Conservation (phyloP, 2,888 invertebrate species). For the Yponomeuta sedellus region DNA sequence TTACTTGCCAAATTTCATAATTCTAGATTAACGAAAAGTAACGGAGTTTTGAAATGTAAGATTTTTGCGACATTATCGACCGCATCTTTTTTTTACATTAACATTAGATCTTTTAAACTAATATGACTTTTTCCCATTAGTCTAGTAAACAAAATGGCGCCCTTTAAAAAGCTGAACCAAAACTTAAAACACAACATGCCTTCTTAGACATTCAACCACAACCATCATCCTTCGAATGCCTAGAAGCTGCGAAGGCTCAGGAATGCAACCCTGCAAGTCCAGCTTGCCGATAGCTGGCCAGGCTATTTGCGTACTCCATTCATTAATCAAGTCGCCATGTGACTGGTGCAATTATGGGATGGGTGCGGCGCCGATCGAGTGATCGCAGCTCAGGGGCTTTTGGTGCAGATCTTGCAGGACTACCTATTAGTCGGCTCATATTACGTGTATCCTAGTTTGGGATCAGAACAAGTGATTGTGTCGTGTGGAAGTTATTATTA, state of each 20-base stretch:
- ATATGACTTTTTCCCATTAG: no score
- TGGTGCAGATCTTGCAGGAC: neutral
- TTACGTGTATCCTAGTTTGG: no score
- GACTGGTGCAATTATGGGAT: constrained; percentile 5
- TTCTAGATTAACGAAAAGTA: no score
- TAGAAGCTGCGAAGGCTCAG: neutral
- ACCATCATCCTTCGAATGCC: neutral
- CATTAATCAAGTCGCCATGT: constrained; percentile 15
- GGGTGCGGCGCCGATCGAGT: neutral
- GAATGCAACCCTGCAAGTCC: constrained; percentile 15
- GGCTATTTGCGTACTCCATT: constrained; percentile 16
- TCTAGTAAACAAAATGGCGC: no score
- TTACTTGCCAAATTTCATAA: no score
- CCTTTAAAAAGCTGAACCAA: no score
- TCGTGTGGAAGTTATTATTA: no score
- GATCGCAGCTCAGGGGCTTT: neutral
- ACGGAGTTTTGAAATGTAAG: no score
- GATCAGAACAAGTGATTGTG: no score
- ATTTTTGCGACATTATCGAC: no score
- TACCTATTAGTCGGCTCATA: neutral
- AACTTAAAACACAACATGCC: neutral
- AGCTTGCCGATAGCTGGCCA: neutral
- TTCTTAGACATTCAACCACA: neutral
- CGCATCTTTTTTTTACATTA: no score
- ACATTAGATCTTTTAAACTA: no score